Percentiles rank a stretch among this genome's conserved stretches.
Evolutionary conservation across 2,797 vertebrate genomes (phyloP).

Genomic region (Syndactyla subalaris): DNA sequence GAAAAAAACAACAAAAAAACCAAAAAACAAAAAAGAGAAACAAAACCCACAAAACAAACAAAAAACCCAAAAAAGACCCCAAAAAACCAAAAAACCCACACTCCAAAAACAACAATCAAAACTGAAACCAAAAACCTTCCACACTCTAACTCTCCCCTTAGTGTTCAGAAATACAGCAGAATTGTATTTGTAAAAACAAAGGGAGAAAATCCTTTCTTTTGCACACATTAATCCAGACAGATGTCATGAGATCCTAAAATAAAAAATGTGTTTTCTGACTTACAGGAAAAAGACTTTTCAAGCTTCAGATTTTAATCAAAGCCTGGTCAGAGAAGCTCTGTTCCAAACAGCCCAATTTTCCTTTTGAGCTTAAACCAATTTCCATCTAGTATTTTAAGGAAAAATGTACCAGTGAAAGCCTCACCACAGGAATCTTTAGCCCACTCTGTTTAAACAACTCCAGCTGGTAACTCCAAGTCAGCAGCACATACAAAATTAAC

Average conservation of each 20-base stretch:
- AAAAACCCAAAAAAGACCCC: neutral
- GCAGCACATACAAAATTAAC: neutral
- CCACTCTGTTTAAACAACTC: neutral
- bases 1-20: neutral
- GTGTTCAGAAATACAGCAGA: neutral
- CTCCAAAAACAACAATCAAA: neutral
- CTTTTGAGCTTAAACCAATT: neutral
- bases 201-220: neutral
- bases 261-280: neutral
- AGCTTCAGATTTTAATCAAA: constrained; percentile 6
- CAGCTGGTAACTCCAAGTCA: neutral
- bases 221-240: neutral
- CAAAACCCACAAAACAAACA: neutral
- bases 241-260: neutral
- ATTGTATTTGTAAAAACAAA: neutral
- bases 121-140: neutral
- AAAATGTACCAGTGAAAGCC: constrained; percentile 5
- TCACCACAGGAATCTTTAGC: constrained; percentile 30
- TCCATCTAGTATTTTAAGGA: neutral
- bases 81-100: neutral
- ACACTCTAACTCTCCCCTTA: neutral
- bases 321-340: neutral
- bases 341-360: neutral
- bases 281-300: neutral
- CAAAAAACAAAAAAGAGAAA: neutral